Base-by-base conservation (phyloP, 2,888 invertebrate species). In the Troides aeacus region DNA sequence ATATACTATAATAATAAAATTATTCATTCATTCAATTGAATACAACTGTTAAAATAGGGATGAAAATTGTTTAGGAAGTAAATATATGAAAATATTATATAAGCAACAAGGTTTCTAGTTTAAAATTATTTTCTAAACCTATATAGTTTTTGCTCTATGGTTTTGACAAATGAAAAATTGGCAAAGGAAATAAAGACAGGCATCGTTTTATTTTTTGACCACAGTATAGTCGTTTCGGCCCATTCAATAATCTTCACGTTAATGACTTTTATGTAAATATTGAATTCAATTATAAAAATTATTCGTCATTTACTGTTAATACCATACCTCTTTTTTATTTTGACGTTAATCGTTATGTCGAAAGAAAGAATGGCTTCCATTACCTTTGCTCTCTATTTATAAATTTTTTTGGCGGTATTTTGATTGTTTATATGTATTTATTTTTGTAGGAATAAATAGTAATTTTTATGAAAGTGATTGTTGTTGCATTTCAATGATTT, bases 331-430 rank as follows among this genome's bases (percentile, higher is more conserved):
- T 58, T 58, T 58, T n/a, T 23, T 23, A n/a, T 10, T 65, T 65
- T 65, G 65, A 67, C 62, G 42, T 50, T 53, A 18, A 50, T 24
- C 18, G 15, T 23, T 21, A 46, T 42, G 30, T 62, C 50, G 23
- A 42, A 46, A 66, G 69, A 66, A 58, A 58, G 69, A 65, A 69
- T 23, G 69, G 57, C 62, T 66, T 53, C 24, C 24, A 57, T 61
- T 53, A 65, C 69, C 69, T 69, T 69, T 69, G 71, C 72, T 72
- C 69, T 61, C 68, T 72, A 72, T 57, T 65, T 70, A 73, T 75
- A 75, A 73, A 74, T 66, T 17, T 50, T 72, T 23, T 72, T 78
- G 77, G 77, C 77, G 78, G 73, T 63, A 75, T 72, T 72, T 74
- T 72, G 50, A 59, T 30, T 50, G 53, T n/a, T 53, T 17, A 17